Percentiles rank a stretch among this genome's conserved stretches.
These are phyloP conservation scores for Gopherus evgoodei DNA, from an alignment of 2,113 vertebrate species.

Conservation along the genomic window DNA sequence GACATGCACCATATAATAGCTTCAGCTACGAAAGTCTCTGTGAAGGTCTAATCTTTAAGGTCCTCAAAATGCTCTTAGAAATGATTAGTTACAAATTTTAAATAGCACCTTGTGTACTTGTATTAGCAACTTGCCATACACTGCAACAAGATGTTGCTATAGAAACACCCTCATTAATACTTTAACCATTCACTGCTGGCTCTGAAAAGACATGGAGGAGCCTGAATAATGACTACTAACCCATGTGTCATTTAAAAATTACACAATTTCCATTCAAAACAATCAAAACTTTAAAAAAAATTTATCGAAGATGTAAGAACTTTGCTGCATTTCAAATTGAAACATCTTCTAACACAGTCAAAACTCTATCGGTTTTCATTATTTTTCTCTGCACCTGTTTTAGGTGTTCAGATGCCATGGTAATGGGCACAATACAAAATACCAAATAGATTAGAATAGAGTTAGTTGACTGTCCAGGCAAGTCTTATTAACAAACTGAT, in stretches of 20 bases:
- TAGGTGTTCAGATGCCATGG: background rate
- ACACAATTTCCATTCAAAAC: background rate
- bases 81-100: constrained; percentile 44
- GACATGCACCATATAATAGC: constrained; percentile 51
- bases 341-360: background rate
- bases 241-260: constrained; percentile 13
- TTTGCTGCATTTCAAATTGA: background rate
- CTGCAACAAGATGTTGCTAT: constrained; percentile 42
- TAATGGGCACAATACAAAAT: background rate
- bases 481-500: background rate
- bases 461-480: background rate
- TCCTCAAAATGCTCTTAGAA: constrained; percentile 24
- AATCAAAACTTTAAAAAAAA: background rate
- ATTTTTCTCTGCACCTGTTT: background rate
- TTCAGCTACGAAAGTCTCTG: constrained; percentile 50
- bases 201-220: constrained; percentile 31
- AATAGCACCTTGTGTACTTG: constrained; percentile 39
- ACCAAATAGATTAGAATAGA: background rate
- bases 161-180: constrained; percentile 46
- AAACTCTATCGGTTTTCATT: background rate
- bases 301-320: background rate
- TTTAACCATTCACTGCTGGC: constrained; percentile 28
- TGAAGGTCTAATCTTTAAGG: constrained; percentile 42
- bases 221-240: constrained; percentile 38
- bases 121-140: constrained; percentile 33